These are phyloP conservation scores for Oedothorax gibbosus DNA, from an alignment of 1,140 invertebrate species.

Conservation along the genomic window DNA sequence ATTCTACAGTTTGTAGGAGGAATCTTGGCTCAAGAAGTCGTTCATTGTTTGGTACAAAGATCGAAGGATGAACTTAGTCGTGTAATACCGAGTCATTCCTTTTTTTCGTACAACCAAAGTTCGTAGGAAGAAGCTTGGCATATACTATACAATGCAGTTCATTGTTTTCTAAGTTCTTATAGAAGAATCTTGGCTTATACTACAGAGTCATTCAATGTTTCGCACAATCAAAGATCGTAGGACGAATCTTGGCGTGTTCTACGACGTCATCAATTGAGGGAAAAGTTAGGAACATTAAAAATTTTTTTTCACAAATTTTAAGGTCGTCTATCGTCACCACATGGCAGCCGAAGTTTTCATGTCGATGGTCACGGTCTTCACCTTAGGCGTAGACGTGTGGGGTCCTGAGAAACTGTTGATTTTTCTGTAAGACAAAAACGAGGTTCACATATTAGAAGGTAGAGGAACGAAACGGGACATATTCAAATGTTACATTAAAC, in stretches of 20 bases:
- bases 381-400: neutral
- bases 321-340: conserved; percentile 2
- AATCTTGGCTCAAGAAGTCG: too few species aligned
- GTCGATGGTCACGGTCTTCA: conserved; percentile 32
- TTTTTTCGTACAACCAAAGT: too few species aligned
- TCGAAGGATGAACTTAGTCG: too few species aligned
- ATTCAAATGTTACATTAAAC: too few species aligned
- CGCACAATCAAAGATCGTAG: neutral
- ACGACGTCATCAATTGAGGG: neutral
- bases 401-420: conserved; percentile 56
- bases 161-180: neutral
- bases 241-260: neutral
- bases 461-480: neutral
- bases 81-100: too few species aligned
- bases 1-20: too few species aligned
- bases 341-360: conserved; percentile 41
- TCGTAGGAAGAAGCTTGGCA: too few species aligned
- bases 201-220: neutral
- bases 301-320: neutral
- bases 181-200: neutral
- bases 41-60: too few species aligned
- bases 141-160: neutral
- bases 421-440: conserved; percentile 35
- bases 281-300: neutral
- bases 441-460: neutral